phyloP scores from a whole-genome alignment of 2,888 invertebrate genomes.

The Embidobia sp. region DNA sequence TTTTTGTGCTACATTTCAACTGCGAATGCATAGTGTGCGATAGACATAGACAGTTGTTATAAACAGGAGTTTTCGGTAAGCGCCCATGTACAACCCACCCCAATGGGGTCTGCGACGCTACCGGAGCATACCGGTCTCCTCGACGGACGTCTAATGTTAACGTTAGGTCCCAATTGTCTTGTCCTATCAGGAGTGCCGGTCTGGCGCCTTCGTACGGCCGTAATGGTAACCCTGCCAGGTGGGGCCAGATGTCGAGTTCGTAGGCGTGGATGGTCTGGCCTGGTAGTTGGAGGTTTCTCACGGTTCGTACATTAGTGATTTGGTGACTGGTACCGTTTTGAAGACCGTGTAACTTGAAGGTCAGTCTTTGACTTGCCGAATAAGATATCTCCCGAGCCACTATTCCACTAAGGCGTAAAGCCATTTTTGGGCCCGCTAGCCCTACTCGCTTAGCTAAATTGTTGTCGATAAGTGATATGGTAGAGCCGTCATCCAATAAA shows the following conservation, averaged over 20 bases:
- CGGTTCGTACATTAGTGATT: not conserved
- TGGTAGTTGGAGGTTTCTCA: not conserved
- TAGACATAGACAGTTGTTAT: too few relatives aligned
- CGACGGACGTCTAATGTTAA: not conserved
- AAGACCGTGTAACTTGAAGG: not conserved
- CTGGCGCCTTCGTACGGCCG: not conserved
- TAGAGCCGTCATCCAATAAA: constrained; percentile 1
- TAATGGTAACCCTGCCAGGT: not conserved
- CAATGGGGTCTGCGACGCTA: too few relatives aligned
- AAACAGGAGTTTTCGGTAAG: too few relatives aligned
- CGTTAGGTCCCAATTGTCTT: not conserved
- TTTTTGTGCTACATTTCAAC: too few relatives aligned
- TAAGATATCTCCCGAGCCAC: not conserved
- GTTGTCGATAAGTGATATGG: not conserved
- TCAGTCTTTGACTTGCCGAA: too few relatives aligned
- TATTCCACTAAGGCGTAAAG: not conserved
- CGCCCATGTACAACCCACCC: too few relatives aligned
- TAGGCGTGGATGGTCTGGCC: not conserved
- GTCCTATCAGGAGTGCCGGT: not conserved
- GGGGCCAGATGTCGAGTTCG: not conserved
- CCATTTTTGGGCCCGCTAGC: not conserved
- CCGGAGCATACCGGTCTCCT: too few relatives aligned
- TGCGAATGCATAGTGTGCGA: too few relatives aligned
- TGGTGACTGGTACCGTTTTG: not conserved
- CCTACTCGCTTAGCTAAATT: not conserved